Percentiles rank a stretch among this genome's conserved stretches.
These are phyloP conservation scores for Melanchra persicariae DNA, from an alignment of 2,888 invertebrate genomes.

Conservation along the genomic window DNA sequence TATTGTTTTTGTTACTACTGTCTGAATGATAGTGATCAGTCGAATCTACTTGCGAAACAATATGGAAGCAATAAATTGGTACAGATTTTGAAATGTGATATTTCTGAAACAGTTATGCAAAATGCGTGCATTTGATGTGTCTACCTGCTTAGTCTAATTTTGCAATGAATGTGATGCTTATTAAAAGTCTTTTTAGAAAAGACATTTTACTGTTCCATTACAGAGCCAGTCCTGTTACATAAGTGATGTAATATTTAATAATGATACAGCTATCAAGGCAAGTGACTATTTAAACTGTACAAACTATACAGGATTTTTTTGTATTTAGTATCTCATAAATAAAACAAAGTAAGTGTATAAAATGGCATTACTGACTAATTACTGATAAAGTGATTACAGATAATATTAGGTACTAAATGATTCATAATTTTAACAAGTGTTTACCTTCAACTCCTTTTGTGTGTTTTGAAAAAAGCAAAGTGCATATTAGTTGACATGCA, in stretches of 20 bases:
- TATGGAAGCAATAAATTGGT: neutral
- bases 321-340: neutral
- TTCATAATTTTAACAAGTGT: constrained; percentile 59
- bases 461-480: constrained; percentile 82
- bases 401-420: constrained; percentile 52
- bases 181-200: neutral
- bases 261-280: constrained; percentile 18
- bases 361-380: constrained; percentile 33
- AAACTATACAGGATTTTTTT: neutral
- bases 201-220: neutral
- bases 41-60: neutral
- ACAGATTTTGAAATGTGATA: constrained; percentile 6
- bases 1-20: neutral
- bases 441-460: constrained; percentile 89
- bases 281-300: constrained; percentile 10
- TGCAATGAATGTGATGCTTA: neutral
- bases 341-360: constrained; percentile 7
- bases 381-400: constrained; percentile 51
- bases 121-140: neutral
- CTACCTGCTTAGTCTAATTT: neutral
- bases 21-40: neutral
- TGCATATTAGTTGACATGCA: constrained; percentile 78
- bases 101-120: neutral
- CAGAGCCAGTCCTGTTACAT: neutral
- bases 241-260: constrained; percentile 12